These are phyloP conservation scores for Cranoglanis bouderius DNA, from an alignment of 2,113 vertebrate genomes.

Conservation along the genomic window DNA sequence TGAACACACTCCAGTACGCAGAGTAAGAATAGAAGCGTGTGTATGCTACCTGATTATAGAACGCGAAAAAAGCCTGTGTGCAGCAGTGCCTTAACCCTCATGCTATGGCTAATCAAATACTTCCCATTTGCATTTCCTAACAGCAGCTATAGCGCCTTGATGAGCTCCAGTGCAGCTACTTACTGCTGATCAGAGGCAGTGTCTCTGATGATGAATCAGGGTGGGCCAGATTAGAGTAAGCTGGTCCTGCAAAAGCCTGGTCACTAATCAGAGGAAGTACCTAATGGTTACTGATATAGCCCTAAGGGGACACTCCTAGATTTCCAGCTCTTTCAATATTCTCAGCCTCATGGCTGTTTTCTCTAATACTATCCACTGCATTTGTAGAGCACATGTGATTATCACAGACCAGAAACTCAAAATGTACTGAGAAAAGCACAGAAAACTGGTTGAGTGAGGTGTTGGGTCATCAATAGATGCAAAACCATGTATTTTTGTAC, in stretches of 20 bases:
- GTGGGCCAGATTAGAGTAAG: neutral
- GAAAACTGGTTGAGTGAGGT: neutral
- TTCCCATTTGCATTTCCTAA: slow-evolving; percentile 64
- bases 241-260: slow-evolving; percentile 41
- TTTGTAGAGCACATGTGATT: neutral
- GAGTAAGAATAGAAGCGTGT: neutral
- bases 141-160: slow-evolving; percentile 52
- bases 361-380: neutral
- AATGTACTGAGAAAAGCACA: neutral
- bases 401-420: neutral
- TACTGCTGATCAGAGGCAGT: slow-evolving; percentile 33
- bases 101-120: slow-evolving; percentile 53
- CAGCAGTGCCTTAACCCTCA: slow-evolving; percentile 47
- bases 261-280: slow-evolving; percentile 66
- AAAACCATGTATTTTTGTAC: neutral
- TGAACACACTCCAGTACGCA: neutral
- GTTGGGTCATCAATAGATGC: neutral
- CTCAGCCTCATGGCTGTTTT: neutral
- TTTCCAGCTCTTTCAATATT: slow-evolving; percentile 7
- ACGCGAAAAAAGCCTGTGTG: slow-evolving; percentile 55
- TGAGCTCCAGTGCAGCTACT: slow-evolving; percentile 56
- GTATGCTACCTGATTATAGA: slow-evolving; percentile 59
- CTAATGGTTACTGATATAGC: slow-evolving; percentile 71
- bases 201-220: neutral
- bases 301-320: slow-evolving; percentile 51